These are phyloP conservation scores for Andinoacara biseriatus DNA, from an alignment of 2,113 vertebrate genomes.

Conservation along the genomic window DNA sequence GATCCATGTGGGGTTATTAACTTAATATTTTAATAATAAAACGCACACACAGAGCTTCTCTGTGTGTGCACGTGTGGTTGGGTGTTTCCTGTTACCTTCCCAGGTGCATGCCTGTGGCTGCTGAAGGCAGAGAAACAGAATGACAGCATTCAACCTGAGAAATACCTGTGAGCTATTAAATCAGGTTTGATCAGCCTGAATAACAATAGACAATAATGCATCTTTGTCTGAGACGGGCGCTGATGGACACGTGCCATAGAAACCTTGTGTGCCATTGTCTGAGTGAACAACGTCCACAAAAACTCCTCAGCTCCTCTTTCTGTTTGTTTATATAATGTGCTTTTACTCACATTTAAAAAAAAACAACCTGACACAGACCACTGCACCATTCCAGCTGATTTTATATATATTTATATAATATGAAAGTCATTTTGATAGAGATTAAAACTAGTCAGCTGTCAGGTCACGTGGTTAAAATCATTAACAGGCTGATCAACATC, in stretches of 20 bases:
- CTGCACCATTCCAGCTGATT: neutral
- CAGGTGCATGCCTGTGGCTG: conserved; percentile 74
- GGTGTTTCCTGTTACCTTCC: conserved; percentile 56
- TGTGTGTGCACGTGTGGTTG: conserved; percentile 33
- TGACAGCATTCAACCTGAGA: conserved; percentile 68
- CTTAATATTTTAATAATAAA: neutral
- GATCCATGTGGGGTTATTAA: too few species aligned
- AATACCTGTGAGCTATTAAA: conserved; percentile 79
- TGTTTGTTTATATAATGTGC: neutral
- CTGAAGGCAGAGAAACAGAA: conserved; percentile 55
- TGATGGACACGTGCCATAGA: conserved; percentile 59
- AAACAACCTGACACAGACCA: neutral
- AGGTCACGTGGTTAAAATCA: neutral
- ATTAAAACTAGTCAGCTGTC: neutral
- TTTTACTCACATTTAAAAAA: neutral
- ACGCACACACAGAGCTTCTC: neutral
- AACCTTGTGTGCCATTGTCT: neutral
- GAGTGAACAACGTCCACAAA: neutral
- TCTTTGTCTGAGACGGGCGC: conserved; percentile 73
- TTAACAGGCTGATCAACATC: neutral
- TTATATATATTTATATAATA: neutral
- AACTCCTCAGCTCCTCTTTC: neutral
- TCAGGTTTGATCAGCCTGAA: conserved; percentile 79
- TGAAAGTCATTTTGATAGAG: neutral
- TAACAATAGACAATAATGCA: conserved; percentile 81